Evolutionary conservation across 2,888 invertebrate species (phyloP).

Genomic region (Actias luna): DNA sequence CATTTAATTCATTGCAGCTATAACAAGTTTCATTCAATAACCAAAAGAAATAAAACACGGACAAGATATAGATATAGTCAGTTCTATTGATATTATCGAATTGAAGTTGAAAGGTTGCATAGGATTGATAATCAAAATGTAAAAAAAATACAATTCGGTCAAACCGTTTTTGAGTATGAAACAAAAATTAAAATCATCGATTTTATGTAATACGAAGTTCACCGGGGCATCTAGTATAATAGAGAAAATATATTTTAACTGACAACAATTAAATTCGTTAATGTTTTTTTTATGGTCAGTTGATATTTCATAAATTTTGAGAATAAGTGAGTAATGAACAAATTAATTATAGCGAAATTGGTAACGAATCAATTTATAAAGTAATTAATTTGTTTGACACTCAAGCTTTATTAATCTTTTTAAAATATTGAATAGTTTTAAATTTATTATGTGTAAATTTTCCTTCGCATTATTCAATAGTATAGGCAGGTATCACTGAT

Average conservation of each 20-base stretch:
- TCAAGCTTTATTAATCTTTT: background rate
- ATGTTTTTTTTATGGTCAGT: background rate
- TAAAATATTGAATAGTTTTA: background rate
- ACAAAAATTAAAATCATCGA: no score
- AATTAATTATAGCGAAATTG: background rate
- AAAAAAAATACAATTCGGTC: no score
- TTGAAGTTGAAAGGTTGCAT: no score
- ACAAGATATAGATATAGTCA: no score
- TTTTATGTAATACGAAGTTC: background rate
- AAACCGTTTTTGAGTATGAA: no score
- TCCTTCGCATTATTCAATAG: background rate
- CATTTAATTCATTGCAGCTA: no score
- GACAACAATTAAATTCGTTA: background rate
- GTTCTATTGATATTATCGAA: no score
- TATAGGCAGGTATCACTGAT: no score
- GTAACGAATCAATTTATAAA: background rate
- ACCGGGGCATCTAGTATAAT: background rate
- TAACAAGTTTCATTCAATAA: no score
- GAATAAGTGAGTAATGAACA: background rate
- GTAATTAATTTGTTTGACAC: background rate
- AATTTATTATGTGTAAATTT: background rate
- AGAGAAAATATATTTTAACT: background rate
- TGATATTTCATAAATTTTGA: no score
- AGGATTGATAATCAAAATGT: no score
- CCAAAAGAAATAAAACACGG: no score